Percentiles rank a stretch among this genome's conserved stretches.
Conservation (phyloP, 2,797 vertebrate species). For the Eleutherodactylus coqui region DNA sequence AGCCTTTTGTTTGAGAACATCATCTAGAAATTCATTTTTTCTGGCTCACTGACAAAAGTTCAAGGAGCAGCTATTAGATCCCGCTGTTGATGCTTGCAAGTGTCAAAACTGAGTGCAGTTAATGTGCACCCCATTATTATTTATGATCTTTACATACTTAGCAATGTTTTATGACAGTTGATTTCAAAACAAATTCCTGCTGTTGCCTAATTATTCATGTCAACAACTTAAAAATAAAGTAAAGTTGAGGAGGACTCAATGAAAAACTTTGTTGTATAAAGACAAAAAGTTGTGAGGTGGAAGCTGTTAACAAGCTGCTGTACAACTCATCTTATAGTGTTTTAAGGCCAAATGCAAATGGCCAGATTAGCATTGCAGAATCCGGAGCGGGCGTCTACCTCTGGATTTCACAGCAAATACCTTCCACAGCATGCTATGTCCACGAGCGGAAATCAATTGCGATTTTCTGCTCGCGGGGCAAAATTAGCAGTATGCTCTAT, state of each 20-base stretch:
- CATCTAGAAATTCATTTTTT: conserved; percentile 28
- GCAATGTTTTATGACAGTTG: neutral
- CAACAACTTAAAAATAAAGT: neutral
- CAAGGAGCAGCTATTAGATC: conserved; percentile 4
- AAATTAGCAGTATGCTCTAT: too few species aligned
- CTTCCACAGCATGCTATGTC: too few species aligned
- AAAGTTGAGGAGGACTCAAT: neutral
- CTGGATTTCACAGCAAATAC: too few species aligned
- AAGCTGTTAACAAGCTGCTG: neutral
- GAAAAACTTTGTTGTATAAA: neutral
- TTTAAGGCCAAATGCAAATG: too few species aligned
- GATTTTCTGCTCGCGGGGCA: too few species aligned
- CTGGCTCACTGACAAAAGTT: conserved; percentile 40
- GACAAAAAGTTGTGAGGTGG: neutral
- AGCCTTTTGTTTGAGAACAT: conserved; percentile 54
- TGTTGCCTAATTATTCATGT: neutral
- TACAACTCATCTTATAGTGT: neutral
- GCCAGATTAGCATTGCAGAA: too few species aligned
- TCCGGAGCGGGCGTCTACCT: too few species aligned
- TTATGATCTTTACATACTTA: neutral
- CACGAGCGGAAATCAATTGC: too few species aligned
- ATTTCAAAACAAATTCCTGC: neutral
- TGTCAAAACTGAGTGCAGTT: neutral
- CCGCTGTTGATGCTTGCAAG: conserved; percentile 14
- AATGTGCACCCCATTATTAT: neutral